Evolutionary conservation across 2,888 invertebrate species (phyloP).

Genomic region (Oscheius onirici): DNA sequence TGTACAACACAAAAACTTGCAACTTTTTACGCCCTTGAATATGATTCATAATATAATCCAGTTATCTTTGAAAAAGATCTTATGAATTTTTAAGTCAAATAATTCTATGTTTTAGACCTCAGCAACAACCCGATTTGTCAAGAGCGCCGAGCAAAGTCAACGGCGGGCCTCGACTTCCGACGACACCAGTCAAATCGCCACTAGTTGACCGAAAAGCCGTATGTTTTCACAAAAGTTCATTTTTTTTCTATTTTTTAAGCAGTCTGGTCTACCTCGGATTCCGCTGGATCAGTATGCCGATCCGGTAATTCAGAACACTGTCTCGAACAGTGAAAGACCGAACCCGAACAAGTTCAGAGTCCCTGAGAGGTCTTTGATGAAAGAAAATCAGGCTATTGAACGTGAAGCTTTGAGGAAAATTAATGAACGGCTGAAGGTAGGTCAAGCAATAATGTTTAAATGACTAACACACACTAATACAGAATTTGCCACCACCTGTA

Average conservation of each 20-base stretch:
- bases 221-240: neutral
- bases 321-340: constrained; percentile 46
- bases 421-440: constrained; percentile 43
- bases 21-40: no score
- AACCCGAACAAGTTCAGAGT: constrained; percentile 45
- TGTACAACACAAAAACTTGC: no score
- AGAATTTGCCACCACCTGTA: constrained; percentile 53
- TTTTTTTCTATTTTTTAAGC: neutral
- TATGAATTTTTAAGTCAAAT: no score
- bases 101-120: neutral
- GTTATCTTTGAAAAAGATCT: no score
- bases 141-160: neutral
- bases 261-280: constrained; percentile 44
- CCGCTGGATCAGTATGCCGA: constrained; percentile 44
- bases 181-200: constrained; percentile 21
- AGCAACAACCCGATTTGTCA: neutral
- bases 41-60: no score
- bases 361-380: constrained; percentile 39
- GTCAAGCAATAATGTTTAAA: neutral
- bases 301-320: constrained; percentile 42
- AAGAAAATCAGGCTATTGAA: constrained; percentile 39
- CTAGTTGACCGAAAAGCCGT: constrained; percentile 26
- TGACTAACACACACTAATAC: constrained; percentile 23
- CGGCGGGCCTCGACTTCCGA: constrained; percentile 26
- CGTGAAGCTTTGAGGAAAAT: constrained; percentile 50